These are phyloP conservation scores for Phylloscopus trochiloides DNA, from an alignment of 2,113 vertebrate genomes.

Conservation along the genomic window DNA sequence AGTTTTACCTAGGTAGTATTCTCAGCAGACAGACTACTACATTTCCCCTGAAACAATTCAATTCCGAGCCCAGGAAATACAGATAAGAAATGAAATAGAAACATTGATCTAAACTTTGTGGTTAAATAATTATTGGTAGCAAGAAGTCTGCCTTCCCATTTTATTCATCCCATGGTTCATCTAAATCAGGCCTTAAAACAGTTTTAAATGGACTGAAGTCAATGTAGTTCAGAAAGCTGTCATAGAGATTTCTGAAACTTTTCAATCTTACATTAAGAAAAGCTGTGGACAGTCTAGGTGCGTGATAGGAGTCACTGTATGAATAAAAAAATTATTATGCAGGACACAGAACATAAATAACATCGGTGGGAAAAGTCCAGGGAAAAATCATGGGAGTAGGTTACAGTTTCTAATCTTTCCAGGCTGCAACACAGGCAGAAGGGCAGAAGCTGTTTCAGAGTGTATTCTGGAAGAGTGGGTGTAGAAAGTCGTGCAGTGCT, in stretches of 20 bases:
- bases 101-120: not conserved
- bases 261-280: not conserved
- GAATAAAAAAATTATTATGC: not conserved
- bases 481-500: not conserved
- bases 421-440: not conserved
- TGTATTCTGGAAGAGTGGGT: not conserved
- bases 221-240: not conserved
- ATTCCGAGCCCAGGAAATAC: not conserved
- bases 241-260: not conserved
- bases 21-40: not conserved
- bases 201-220: not conserved
- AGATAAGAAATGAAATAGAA: not conserved
- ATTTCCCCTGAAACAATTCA: slow-evolving; percentile 28
- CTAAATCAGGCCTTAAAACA: not conserved
- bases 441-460: not conserved
- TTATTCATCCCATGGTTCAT: not conserved
- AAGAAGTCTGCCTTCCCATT: not conserved
- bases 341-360: not conserved
- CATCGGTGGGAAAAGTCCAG: not conserved
- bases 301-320: not conserved
- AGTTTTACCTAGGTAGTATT: not conserved
- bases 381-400: not conserved
- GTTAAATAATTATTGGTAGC: not conserved
- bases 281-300: not conserved
- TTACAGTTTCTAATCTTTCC: not conserved